Evolutionary conservation across 2,797 vertebrate species (phyloP).

Genomic region (Sebastes goodei): DNA sequence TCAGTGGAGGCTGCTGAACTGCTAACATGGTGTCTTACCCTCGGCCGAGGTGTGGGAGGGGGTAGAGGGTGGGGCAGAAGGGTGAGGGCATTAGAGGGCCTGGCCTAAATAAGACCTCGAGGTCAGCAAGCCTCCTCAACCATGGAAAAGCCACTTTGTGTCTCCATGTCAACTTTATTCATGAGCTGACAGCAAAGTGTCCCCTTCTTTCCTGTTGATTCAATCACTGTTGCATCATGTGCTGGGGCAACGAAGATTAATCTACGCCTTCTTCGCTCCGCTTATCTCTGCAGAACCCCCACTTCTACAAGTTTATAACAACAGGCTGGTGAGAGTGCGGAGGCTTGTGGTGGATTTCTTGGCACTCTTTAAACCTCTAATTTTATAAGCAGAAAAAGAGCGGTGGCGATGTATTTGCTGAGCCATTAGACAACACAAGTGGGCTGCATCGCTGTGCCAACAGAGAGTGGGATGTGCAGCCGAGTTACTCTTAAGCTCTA

Average conservation of each 20-base stretch:
- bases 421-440: slow-evolving; percentile 83
- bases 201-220: slow-evolving; percentile 72
- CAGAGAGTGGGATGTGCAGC: slow-evolving; percentile 57
- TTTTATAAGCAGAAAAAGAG: slow-evolving; percentile 61
- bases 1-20: slow-evolving; percentile 72
- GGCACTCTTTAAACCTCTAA: slow-evolving; percentile 49
- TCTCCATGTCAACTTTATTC: slow-evolving; percentile 76
- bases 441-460: slow-evolving; percentile 77
- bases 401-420: slow-evolving; percentile 81
- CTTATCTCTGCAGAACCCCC: slow-evolving; percentile 33
- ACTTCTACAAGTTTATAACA: slow-evolving; percentile 34
- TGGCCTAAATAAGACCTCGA: slow-evolving; percentile 77
- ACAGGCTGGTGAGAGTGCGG: slow-evolving; percentile 17
- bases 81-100: slow-evolving; percentile 57
- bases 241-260: slow-evolving; percentile 33
- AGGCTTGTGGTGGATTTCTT: slow-evolving; percentile 46
- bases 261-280: slow-evolving; percentile 34
- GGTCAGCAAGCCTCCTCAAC: slow-evolving; percentile 75
- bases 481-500: slow-evolving; percentile 79
- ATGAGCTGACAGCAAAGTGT: slow-evolving; percentile 75
- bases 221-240: slow-evolving; percentile 66
- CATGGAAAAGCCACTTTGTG: slow-evolving; percentile 79
- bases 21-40: slow-evolving; percentile 72
- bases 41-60: slow-evolving; percentile 52
- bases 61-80: slow-evolving; percentile 46